Percentiles rank a stretch among this genome's conserved stretches.
Evolutionary conservation across 2,888 invertebrate genomes (phyloP).

Genomic region (Mythimna ferrago): DNA sequence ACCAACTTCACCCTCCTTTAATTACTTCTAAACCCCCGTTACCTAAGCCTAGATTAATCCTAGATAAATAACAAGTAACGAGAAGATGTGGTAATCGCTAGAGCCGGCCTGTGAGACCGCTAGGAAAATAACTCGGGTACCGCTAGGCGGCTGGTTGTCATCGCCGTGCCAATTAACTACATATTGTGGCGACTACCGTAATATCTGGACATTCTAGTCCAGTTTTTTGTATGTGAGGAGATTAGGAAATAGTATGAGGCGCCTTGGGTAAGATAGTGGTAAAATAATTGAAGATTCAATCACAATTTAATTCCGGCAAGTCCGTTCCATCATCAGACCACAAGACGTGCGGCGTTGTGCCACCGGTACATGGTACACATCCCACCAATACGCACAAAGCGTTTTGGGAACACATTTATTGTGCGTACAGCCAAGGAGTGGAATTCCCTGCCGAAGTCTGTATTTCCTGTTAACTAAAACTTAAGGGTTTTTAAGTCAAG

Average conservation of each 20-base stretch:
- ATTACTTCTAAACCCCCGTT: constrained; percentile 24
- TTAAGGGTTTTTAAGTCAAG: no score
- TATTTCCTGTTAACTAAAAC: no score
- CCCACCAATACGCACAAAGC: no score
- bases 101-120: constrained; percentile 23
- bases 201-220: constrained; percentile 20
- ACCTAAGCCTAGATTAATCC: constrained; percentile 25
- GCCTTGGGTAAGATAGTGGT: neutral
- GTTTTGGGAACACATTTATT: no score
- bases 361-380: no score
- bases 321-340: no score
- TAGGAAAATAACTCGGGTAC: constrained; percentile 46
- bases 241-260: constrained; percentile 21
- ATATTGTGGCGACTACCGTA: constrained; percentile 45
- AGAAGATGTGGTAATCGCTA: constrained; percentile 38
- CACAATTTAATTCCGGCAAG: no score
- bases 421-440: no score
- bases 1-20: neutral
- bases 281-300: no score
- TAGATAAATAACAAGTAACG: constrained; percentile 31
- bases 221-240: constrained; percentile 21
- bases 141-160: constrained; percentile 37
- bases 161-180: constrained; percentile 40
- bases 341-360: no score
- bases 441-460: no score